Base-by-base conservation (phyloP, 2,888 invertebrate species). In the Lingula anatina region DNA sequence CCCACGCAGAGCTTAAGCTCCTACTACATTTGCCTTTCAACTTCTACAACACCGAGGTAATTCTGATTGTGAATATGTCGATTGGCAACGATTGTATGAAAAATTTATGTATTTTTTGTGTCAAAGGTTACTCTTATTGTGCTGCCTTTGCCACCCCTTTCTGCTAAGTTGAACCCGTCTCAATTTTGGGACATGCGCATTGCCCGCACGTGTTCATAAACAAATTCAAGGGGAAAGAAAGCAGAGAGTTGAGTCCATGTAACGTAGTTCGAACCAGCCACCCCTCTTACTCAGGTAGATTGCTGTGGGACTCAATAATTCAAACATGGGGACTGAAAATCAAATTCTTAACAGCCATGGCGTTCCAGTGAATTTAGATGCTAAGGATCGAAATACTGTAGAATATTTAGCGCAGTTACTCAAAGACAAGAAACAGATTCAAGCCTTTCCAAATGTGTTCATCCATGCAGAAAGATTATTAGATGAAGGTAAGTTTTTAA, bases 401-500 rank as follows among this genome's bases (percentile, higher is more conserved):
- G 97, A 99, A 84, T 99, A 99, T 84, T 86, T 99, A 85, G 95
- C 97, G 80, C 97, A 99, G 84, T 86, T 99, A 83, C 86, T 99
- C 80, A 99, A 99, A 86, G 99, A 99, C 86, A 92, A 96, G 84
- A 97, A 97, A 84, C 96, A 97, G 84, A 86, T 99, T 80, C 93
- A 94, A 77, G 96, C 96, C 78, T 95, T 99, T 83, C 97, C 97
- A 70, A 96, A 95, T 85, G 92, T 97, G 81, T 99, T 99, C 84
- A 88, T 93, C 83, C 97, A 99, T 84, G 88, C 96, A 80, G 97
- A 99, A 82, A 87, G 97, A 80, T 88, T 99, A 75, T 85, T 99
- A 79, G 99, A 99, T 80, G 97, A 99, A 89, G 97, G 97, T 99
- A 86, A 83, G 82, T 74, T 59, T n/a, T n/a, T n/a, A n/a, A n/a